Evolutionary conservation across 2,113 vertebrate genomes (phyloP).

Genomic region (Ophiodon elongatus): DNA sequence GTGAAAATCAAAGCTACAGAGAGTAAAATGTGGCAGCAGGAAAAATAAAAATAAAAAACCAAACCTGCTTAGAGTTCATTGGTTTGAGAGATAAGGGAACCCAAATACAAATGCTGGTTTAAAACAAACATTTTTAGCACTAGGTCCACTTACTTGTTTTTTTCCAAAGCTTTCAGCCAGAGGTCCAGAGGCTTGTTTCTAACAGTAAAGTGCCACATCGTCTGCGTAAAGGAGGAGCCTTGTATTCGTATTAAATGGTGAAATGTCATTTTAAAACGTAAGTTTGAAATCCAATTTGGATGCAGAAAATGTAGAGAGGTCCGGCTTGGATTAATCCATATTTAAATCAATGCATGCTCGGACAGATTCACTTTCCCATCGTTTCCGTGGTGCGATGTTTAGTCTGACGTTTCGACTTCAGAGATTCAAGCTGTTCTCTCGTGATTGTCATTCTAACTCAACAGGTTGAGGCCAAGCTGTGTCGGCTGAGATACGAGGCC

Average conservation of each 20-base stretch:
- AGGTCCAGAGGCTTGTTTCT: too few species aligned
- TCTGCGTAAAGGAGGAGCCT: neutral
- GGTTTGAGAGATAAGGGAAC: too few species aligned
- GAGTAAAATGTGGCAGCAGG: too few species aligned
- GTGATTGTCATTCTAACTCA: neutral
- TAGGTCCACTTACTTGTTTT: neutral
- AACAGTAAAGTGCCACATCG: neutral
- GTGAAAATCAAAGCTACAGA: too few species aligned
- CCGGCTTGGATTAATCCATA: too few species aligned
- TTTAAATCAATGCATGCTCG: neutral
- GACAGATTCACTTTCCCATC: too few species aligned
- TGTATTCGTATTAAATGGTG: neutral
- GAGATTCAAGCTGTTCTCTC: neutral
- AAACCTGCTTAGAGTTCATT: too few species aligned
- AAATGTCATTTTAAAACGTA: neutral
- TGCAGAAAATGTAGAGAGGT: neutral
- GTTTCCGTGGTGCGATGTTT: too few species aligned
- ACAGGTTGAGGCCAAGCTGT: slow-evolving; percentile 83
- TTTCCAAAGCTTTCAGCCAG: too few species aligned
- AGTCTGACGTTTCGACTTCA: neutral
- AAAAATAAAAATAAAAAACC: too few species aligned
- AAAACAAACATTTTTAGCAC: too few species aligned
- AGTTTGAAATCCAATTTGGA: neutral
- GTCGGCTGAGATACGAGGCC: slow-evolving; percentile 78
- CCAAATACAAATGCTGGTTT: too few species aligned